A percentile compares a stretch with the other conserved stretches of the same genome.
These are phyloP conservation scores for Psophia crepitans DNA, from an alignment of 2,113 vertebrate species.

Conservation along the genomic window DNA sequence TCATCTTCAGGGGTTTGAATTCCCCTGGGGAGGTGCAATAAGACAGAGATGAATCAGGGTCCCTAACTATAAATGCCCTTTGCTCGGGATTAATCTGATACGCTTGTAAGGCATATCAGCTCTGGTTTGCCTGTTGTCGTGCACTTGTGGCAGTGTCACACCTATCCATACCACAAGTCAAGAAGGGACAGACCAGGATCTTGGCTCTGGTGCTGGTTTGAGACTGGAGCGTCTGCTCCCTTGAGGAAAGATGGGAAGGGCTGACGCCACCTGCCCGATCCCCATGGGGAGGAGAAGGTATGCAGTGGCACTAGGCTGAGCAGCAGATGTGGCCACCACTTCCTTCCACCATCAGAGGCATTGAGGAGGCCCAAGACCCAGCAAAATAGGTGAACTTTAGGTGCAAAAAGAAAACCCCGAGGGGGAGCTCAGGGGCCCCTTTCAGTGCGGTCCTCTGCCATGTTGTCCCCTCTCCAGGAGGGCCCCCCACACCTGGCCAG, in stretches of 20 bases:
- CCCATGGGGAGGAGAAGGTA: not conserved
- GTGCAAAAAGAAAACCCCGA: not conserved
- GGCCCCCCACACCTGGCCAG: accelerated
- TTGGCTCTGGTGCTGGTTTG: not conserved
- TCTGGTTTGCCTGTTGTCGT: not conserved
- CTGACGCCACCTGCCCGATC: not conserved
- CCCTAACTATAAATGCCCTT: not conserved
- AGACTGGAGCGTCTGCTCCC: not conserved
- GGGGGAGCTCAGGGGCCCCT: no score
- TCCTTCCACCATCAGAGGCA: not conserved
- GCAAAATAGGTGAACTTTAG: not conserved
- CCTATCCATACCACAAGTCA: not conserved
- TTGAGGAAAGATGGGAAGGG: not conserved
- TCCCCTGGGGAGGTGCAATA: not conserved
- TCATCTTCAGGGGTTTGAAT: not conserved
- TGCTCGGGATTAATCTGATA: not conserved
- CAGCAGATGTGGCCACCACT: accelerated
- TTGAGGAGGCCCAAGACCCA: not conserved
- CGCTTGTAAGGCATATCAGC: not conserved
- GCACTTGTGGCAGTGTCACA: not conserved
- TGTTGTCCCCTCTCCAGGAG: accelerated
- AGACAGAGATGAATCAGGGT: not conserved
- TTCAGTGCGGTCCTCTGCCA: not conserved
- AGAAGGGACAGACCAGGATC: not conserved
- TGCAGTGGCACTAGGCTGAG: not conserved